Percentiles rank a stretch among this genome's conserved stretches.
Conservation (phyloP, 2,888 invertebrate genomes). For the Himalopsyche anomala region DNA sequence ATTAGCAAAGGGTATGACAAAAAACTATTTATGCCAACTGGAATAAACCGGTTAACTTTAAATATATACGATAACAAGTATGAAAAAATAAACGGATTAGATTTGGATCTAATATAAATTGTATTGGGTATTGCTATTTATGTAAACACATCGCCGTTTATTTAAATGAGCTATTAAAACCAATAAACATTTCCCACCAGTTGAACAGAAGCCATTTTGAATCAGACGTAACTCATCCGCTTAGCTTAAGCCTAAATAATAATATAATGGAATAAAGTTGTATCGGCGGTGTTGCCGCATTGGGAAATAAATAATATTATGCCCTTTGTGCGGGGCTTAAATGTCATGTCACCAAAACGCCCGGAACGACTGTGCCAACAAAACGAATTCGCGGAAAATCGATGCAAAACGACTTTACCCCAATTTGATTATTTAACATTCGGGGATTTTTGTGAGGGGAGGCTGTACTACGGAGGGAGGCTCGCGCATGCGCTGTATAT, state of each 20-base stretch:
- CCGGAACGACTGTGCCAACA: slow-evolving; percentile 33
- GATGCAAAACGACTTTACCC: slow-evolving; percentile 61
- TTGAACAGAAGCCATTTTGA: slow-evolving; percentile 17
- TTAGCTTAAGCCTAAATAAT: slow-evolving; percentile 29
- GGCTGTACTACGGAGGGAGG: slow-evolving; percentile 28
- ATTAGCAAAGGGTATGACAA: too few relatives aligned
- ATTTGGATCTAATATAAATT: too few relatives aligned
- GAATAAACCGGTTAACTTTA: too few relatives aligned
- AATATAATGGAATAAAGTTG: slow-evolving; percentile 11
- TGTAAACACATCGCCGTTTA: neutral
- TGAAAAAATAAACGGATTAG: too few relatives aligned
- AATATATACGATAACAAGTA: too few relatives aligned
- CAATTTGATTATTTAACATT: slow-evolving; percentile 61
- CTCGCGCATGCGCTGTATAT: slow-evolving; percentile 13
- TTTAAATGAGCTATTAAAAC: slow-evolving; percentile 16
- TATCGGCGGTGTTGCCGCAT: slow-evolving; percentile 16
- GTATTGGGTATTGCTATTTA: neutral
- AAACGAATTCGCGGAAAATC: slow-evolving; percentile 53
- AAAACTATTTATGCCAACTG: too few relatives aligned
- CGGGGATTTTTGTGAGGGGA: slow-evolving; percentile 40
- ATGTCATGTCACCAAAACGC: slow-evolving; percentile 8
- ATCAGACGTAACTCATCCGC: slow-evolving; percentile 16
- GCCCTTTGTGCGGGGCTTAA: slow-evolving; percentile 20
- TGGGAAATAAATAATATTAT: slow-evolving; percentile 31
- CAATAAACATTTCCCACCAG: slow-evolving; percentile 7